phyloP scores from a whole-genome alignment of 2,888 invertebrate genomes.

The Ryuthela nishihirai region DNA sequence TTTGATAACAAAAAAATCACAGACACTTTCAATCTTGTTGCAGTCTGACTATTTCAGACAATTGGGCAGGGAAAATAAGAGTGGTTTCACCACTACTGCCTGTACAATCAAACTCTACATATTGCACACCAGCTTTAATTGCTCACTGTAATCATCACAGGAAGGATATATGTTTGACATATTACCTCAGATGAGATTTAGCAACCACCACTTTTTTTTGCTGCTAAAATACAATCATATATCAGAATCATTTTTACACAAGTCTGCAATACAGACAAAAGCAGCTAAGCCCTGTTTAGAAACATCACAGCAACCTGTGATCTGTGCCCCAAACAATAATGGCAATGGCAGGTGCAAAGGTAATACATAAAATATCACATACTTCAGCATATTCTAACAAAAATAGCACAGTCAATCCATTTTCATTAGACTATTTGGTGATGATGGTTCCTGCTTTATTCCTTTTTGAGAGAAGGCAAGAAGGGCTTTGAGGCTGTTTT shows the following conservation, averaged over 20 bases:
- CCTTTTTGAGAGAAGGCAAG: slow-evolving; percentile 40
- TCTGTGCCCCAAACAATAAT: slow-evolving; percentile 25
- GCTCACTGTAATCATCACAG: slow-evolving; percentile 27
- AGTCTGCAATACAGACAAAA: no score
- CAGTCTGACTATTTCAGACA: slow-evolving; percentile 14
- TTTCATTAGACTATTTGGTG: slow-evolving; percentile 35
- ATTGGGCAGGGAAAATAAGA: slow-evolving; percentile 23
- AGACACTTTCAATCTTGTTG: slow-evolving; percentile 33
- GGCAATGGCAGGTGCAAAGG: slow-evolving; percentile 37
- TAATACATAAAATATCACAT: slow-evolving; percentile 40
- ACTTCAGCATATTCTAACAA: slow-evolving; percentile 37
- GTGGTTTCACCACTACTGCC: slow-evolving; percentile 31
- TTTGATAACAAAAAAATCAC: slow-evolving; percentile 36
- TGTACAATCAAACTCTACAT: slow-evolving; percentile 18
- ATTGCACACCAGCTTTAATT: slow-evolving; percentile 37
- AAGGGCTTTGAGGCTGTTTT: slow-evolving; percentile 40
- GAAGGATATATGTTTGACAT: slow-evolving; percentile 7
- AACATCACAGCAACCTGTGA: slow-evolving; percentile 19
- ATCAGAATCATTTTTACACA: slow-evolving; percentile 13
- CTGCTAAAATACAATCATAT: slow-evolving; percentile 30
- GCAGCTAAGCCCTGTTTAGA: slow-evolving; percentile 29
- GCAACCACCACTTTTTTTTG: slow-evolving; percentile 9
- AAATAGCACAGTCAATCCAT: slow-evolving; percentile 38
- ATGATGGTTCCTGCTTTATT: slow-evolving; percentile 39
- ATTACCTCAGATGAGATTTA: slow-evolving; percentile 20